Evolutionary conservation across 2,113 vertebrate genomes (phyloP).

Genomic region (Meles meles): DNA sequence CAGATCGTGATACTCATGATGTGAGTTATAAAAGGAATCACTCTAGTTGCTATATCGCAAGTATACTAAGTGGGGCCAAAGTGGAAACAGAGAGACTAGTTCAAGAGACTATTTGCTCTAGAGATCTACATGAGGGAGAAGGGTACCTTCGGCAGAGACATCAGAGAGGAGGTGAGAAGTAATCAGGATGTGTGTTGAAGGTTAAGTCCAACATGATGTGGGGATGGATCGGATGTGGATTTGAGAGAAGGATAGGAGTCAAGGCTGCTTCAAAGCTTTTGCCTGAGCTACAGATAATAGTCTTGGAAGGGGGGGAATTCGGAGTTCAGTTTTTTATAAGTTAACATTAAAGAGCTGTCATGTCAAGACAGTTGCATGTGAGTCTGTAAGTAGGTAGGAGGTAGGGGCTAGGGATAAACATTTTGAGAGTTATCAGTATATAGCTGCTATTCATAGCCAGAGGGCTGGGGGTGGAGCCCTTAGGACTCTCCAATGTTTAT

Average conservation of each 20-base stretch:
- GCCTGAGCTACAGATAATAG: not conserved
- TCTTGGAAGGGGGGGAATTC: not conserved
- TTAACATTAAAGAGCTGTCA: not conserved
- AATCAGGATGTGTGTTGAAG: not conserved
- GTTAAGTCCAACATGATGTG: not conserved
- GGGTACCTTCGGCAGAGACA: not conserved
- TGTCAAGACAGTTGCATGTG: not conserved
- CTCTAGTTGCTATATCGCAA: not conserved
- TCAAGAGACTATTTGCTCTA: not conserved
- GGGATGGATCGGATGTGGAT: not conserved
- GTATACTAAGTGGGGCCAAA: not conserved
- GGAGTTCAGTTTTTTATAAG: not conserved
- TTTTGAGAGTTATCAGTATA: not conserved
- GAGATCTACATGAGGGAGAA: not conserved
- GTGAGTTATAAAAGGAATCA: not conserved
- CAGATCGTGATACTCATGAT: not conserved
- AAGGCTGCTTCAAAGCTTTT: not conserved
- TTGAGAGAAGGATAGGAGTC: not conserved
- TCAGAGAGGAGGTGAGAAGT: not conserved
- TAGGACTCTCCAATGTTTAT: not conserved
- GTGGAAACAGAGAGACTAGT: not conserved
- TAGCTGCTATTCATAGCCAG: not conserved
- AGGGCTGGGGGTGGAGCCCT: not conserved
- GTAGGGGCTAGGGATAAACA: not conserved
- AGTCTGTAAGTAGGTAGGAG: not conserved